Evolutionary conservation across 2,797 vertebrate genomes (phyloP), one percentile per base, ranked within the genome.

Genomic region (Sarcoramphus papa): DNA sequence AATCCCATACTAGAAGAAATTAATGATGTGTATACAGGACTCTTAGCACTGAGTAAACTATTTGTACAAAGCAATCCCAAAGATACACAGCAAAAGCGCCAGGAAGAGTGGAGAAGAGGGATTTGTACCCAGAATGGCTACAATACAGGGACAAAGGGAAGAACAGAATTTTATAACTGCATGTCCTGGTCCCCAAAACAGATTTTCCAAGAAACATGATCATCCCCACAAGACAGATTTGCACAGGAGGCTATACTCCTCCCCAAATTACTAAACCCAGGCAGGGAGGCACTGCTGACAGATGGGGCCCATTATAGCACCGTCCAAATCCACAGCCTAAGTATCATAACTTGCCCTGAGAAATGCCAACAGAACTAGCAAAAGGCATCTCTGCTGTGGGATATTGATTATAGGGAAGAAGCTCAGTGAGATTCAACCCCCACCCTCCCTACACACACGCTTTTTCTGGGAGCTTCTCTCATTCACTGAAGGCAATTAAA

Each of bases 31-130:
- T 75, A 43, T 72, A 74, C 69, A 95, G 84, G 81, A 70, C 78
- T 92, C 69, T 64, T 2, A 85, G 81, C 81, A 50, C 75, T 75
- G 75, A 85, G 64, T 80, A 95, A 94, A 94, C 64, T 92, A 4
- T 93, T 96, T 97, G 91, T 35, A 78, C 85, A 93, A 78, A 80
- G 87, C 81, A 90, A 70, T 78, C 92, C 89, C 91, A 90, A 20
- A 91, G 95, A 88, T 3, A 28, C 74, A 48, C 40, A 74, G 63
- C 62, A 51, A 70, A 87, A 7, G 57, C 2, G 2, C 70, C 76
- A 51, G 0, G 14, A 57, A 35, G 65, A 88, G 43, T 1, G 2
- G 63, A 62, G 23, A 64, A 73, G 35, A 67, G 33, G n/a, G 45
- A 59, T 59, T 63, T 67, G 35, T 59, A 70, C 43, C 57, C 72